Conservation (phyloP, 37 sponge, comb jelly and placozoan species). For the Mnemiopsis leidyi region DNA sequence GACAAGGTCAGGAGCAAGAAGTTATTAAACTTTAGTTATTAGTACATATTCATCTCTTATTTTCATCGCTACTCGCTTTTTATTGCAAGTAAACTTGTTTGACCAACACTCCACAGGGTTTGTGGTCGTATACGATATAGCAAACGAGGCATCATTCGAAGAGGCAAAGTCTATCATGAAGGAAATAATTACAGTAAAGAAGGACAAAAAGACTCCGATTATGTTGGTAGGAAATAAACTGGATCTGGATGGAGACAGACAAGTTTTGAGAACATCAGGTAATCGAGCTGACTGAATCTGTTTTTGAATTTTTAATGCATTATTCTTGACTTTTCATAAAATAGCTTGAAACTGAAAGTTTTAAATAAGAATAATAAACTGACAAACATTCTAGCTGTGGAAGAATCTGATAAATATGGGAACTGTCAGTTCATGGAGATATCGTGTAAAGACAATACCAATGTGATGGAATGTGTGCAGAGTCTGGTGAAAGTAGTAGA, state of each 20-base stretch:
- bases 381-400: too few relatives aligned
- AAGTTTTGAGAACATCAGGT: slow-evolving; percentile 11
- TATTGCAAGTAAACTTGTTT: too few relatives aligned
- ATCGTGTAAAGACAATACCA: background rate
- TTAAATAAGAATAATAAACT: too few relatives aligned
- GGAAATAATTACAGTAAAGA: background rate
- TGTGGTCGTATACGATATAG: slow-evolving; percentile 1
- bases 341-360: too few relatives aligned
- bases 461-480: background rate
- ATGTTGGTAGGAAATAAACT: background rate
- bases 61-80: too few relatives aligned
- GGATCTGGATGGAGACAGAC: background rate
- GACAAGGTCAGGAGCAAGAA: background rate
- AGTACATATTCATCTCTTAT: too few relatives aligned
- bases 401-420: background rate
- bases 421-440: background rate
- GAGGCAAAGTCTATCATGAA: background rate
- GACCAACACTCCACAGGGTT: background rate
- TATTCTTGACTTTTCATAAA: too few relatives aligned
- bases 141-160: background rate
- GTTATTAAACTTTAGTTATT: too few relatives aligned
- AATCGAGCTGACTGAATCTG: background rate
- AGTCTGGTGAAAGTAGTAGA: background rate
- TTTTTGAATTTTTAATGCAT: background rate
- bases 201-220: slow-evolving; percentile 17